phyloP scores from a whole-genome alignment of 1,140 invertebrate species.

The Cyphomyrmex costatus region DNA sequence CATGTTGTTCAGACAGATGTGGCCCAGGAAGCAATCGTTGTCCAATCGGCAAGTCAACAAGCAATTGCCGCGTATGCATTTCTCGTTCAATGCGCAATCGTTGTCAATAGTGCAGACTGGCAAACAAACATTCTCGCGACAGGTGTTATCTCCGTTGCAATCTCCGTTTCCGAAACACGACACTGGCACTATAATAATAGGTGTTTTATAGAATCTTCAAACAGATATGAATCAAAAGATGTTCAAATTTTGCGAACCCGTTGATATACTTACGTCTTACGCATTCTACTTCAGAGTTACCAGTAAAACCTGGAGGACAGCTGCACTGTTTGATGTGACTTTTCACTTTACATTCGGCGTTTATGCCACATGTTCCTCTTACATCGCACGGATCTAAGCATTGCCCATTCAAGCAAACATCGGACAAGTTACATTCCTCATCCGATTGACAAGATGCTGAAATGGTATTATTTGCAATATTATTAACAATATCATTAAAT shows the following conservation, averaged over 20 bases:
- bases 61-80: constrained; percentile 93
- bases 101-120: constrained; percentile 92
- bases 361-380: constrained; percentile 94
- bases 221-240: constrained; percentile 2
- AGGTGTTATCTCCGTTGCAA: constrained; percentile 90
- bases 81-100: constrained; percentile 96
- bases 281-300: constrained; percentile 94
- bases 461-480: constrained; percentile 69
- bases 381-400: constrained; percentile 94
- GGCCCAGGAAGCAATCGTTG: constrained; percentile 96
- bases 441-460: constrained; percentile 93
- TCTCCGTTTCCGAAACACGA: constrained; percentile 91
- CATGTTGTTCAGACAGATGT: constrained; percentile 94
- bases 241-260: constrained; percentile 4
- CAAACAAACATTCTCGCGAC: constrained; percentile 93
- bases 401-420: constrained; percentile 94
- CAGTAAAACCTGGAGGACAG: constrained; percentile 95
- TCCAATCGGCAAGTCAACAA: constrained; percentile 95
- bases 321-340: constrained; percentile 93
- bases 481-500: neutral
- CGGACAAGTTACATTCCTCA: constrained; percentile 92
- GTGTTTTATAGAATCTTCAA: constrained; percentile 31
- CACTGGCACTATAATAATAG: constrained; percentile 89
- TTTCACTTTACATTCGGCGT: constrained; percentile 92
- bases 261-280: constrained; percentile 90